Evolutionary conservation across 2,888 invertebrate genomes (phyloP).

Genomic region (Caenorhabditis becei): DNA sequence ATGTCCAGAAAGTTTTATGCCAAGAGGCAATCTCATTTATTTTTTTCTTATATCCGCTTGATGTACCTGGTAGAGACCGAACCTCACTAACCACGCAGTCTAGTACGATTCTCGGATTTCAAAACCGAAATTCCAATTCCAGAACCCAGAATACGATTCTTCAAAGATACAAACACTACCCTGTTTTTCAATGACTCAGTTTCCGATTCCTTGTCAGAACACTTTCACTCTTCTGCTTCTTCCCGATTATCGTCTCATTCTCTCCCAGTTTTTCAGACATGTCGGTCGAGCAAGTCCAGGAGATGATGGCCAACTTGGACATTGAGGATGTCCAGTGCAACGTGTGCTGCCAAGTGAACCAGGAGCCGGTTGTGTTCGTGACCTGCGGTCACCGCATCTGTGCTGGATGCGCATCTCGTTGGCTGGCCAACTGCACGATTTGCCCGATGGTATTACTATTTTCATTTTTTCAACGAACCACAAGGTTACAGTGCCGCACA

Average conservation of each 20-base stretch:
- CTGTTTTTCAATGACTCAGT: neutral
- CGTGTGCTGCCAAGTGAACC: conserved; percentile 38
- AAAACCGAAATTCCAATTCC: too few relatives aligned
- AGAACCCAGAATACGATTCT: neutral
- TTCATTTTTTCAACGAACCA: neutral
- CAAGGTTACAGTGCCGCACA: conserved; percentile 35
- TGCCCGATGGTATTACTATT: conserved; percentile 36
- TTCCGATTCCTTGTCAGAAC: neutral
- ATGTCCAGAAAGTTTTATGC: neutral
- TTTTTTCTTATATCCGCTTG: neutral
- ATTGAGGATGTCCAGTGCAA: conserved; percentile 27
- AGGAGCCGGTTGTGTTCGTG: conserved; percentile 19
- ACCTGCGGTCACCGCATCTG: conserved; percentile 30
- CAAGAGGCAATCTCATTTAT: neutral
- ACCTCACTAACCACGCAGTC: neutral
- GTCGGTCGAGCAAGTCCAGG: conserved; percentile 3
- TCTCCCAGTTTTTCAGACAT: conserved; percentile 10
- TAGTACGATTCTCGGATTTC: neutral
- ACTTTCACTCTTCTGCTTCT: too few relatives aligned
- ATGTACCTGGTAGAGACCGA: neutral
- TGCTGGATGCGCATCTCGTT: conserved; percentile 34
- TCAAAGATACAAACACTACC: neutral
- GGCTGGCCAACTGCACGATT: neutral
- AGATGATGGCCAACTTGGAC: conserved; percentile 15
- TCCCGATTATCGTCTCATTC: too few relatives aligned